phyloP scores from a whole-genome alignment of 2,797 vertebrate genomes.

The Propithecus perrieri region DNA sequence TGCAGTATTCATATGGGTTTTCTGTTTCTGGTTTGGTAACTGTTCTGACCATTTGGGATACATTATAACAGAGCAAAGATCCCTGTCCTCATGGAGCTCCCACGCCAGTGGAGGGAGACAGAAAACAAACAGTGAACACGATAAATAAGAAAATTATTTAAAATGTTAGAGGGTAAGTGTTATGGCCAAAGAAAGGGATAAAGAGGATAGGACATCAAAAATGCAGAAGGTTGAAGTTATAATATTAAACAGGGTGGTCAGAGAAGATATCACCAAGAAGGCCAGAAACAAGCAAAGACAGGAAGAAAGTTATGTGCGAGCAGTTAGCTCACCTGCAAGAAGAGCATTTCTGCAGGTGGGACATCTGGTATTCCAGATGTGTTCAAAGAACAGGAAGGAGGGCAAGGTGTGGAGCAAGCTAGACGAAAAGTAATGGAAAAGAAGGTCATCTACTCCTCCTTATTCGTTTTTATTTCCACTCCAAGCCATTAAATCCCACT shows the following conservation, averaged over 20 bases:
- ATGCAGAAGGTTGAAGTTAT: background rate
- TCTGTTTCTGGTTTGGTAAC: background rate
- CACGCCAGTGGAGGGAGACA: background rate
- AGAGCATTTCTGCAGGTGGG: background rate
- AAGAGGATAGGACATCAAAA: background rate
- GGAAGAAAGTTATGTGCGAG: background rate
- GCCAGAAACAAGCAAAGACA: background rate
- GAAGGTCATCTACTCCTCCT: background rate
- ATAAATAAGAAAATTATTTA: background rate
- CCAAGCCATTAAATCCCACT: background rate
- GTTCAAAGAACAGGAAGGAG: background rate
- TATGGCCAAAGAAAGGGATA: background rate
- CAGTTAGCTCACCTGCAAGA: background rate
- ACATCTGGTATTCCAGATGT: background rate
- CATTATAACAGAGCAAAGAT: background rate
- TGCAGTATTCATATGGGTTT: background rate
- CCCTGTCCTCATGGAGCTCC: background rate
- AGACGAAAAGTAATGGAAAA: background rate
- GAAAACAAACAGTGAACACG: background rate
- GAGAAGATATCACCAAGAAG: background rate
- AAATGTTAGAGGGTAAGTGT: background rate
- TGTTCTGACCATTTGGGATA: background rate
- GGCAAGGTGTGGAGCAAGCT: background rate
- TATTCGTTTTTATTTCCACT: background rate
- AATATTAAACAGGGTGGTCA: background rate